phyloP scores from a whole-genome alignment of 1,140 invertebrate genomes.

The Gonioctena quinquepunctata region DNA sequence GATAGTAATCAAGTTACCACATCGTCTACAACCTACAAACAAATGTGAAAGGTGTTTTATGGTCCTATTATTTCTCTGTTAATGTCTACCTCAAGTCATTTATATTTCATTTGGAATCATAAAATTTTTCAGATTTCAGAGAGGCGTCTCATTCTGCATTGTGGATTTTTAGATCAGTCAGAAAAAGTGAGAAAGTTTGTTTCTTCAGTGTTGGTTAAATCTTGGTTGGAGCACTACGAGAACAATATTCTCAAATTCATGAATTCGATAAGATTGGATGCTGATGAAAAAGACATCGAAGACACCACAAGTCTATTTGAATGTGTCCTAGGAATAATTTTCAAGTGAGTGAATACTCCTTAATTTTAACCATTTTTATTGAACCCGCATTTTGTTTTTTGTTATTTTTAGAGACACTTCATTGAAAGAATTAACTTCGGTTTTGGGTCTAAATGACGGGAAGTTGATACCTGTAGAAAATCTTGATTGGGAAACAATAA shows the following conservation, averaged over 20 bases:
- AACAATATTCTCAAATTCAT: constrained; percentile 18
- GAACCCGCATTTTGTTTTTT: not conserved
- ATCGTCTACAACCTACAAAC: too few species aligned
- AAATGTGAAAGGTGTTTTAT: too few species aligned
- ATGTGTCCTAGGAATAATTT: constrained; percentile 17
- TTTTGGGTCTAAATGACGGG: not conserved
- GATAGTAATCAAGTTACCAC: too few species aligned
- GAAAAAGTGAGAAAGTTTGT: constrained; percentile 21
- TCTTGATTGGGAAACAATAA: not conserved
- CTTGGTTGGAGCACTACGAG: constrained; percentile 20
- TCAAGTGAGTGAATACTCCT: constrained; percentile 27
- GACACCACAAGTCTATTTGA: constrained; percentile 15
- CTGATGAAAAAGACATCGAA: constrained; percentile 22
- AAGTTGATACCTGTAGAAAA: not conserved
- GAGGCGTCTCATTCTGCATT: constrained; percentile 10
- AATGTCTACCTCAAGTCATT: too few species aligned
- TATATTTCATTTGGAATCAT: too few species aligned
- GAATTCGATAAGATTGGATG: constrained; percentile 24
- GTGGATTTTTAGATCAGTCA: constrained; percentile 15
- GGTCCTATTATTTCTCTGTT: too few species aligned
- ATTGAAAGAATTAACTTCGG: not conserved
- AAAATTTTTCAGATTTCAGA: constrained; percentile 20
- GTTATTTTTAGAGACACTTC: not conserved
- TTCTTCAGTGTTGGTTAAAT: constrained; percentile 1
- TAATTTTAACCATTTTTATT: too few species aligned